Evolutionary conservation across 2,888 invertebrate species (phyloP).

Genomic region (Cistogaster globosa): DNA sequence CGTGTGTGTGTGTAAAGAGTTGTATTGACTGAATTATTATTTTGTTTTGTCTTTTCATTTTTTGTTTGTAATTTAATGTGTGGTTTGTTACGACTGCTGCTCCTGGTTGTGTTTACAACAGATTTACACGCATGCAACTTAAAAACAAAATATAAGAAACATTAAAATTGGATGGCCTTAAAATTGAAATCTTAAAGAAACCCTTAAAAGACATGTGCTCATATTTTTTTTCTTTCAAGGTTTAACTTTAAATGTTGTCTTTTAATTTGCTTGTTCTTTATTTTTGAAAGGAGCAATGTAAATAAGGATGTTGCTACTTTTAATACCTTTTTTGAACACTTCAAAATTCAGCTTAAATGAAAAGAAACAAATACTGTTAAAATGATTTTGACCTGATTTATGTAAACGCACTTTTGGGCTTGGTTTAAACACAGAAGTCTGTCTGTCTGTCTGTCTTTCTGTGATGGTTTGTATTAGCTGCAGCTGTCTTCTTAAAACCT

Average conservation of each 20-base stretch:
- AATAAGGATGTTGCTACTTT: constrained; percentile 46
- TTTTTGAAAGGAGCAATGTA: constrained; percentile 26
- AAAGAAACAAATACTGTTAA: not conserved
- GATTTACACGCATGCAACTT: constrained; percentile 66
- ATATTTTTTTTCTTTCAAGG: not conserved
- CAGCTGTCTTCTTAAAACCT: constrained; percentile 63
- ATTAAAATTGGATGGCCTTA: constrained; percentile 65
- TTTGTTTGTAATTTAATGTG: constrained; percentile 39
- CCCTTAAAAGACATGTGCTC: constrained; percentile 48
- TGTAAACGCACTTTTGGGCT: constrained; percentile 57
- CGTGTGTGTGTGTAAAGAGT: not conserved
- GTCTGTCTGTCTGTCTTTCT: not conserved
- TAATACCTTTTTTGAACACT: constrained; percentile 13
- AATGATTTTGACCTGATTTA: constrained; percentile 70
- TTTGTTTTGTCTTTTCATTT: not conserved
- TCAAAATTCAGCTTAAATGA: constrained; percentile 16
- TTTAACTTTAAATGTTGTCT: not conserved
- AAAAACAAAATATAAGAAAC: constrained; percentile 25
- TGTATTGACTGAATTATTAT: constrained; percentile 34
- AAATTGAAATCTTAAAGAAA: constrained; percentile 34
- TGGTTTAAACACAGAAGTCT: not conserved
- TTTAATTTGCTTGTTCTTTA: constrained; percentile 15
- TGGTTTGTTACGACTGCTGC: constrained; percentile 47
- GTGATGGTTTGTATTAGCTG: not conserved
- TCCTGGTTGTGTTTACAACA: constrained; percentile 62